A percentile compares a stretch with the other conserved stretches of the same genome.
Evolutionary conservation across 2,888 invertebrate species (phyloP).

Genomic region (Heliothis peltigera): DNA sequence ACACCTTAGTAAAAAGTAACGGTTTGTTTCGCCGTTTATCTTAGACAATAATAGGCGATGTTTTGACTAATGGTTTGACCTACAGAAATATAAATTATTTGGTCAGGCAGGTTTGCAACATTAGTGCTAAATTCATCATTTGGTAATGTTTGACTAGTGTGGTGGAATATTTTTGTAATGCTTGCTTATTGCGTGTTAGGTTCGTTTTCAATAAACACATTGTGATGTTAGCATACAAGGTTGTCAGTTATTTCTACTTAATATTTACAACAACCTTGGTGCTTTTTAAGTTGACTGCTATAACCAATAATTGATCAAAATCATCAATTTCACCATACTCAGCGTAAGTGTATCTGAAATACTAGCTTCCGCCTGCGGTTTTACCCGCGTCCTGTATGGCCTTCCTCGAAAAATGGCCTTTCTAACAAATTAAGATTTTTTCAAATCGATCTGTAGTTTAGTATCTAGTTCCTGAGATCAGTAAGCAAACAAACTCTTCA

Average conservation of each 20-base stretch:
- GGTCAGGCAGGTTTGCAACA: conserved; percentile 14
- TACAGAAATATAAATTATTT: conserved; percentile 27
- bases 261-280: background rate
- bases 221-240: conserved; percentile 9
- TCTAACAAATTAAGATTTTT: too few relatives aligned
- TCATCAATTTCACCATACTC: too few relatives aligned
- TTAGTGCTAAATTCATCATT: conserved; percentile 4
- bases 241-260: background rate
- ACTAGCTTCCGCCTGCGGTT: too few relatives aligned
- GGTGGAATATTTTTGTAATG: conserved; percentile 20
- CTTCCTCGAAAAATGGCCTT: too few relatives aligned
- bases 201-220: conserved; percentile 21
- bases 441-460: too few relatives aligned
- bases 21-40: conserved; percentile 4
- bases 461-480: too few relatives aligned
- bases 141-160: conserved; percentile 4
- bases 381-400: too few relatives aligned
- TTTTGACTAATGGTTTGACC: conserved; percentile 2
- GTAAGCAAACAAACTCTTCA: too few relatives aligned
- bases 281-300: too few relatives aligned
- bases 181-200: background rate
- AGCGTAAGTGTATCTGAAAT: too few relatives aligned
- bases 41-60: conserved; percentile 2
- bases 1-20: conserved; percentile 7
- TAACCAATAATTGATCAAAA: too few relatives aligned